Percentiles rank a stretch among this genome's conserved stretches.
phyloP scores from a whole-genome alignment of 2,888 invertebrate genomes.

The Seira ritae region DNA sequence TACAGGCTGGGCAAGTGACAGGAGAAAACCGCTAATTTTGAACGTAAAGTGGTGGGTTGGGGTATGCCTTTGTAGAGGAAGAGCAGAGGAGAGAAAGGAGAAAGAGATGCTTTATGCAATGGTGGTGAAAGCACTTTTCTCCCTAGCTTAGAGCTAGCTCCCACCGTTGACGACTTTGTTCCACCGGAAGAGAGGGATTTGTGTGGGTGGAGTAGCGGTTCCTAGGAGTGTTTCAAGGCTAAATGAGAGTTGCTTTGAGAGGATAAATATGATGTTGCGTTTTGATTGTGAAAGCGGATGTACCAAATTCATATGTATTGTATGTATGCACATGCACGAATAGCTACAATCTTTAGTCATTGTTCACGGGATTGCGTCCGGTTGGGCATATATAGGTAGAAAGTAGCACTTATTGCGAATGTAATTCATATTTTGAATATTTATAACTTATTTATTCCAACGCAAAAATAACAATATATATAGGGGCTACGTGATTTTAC shows the following conservation, averaged over 20 bases:
- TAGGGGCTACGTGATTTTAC: too few species aligned
- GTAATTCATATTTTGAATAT: too few species aligned
- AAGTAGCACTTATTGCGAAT: too few species aligned
- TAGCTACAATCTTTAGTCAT: too few species aligned
- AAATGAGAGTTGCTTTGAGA: background rate
- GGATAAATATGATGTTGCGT: too few species aligned
- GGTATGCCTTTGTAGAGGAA: background rate
- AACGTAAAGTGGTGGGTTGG: constrained; percentile 6
- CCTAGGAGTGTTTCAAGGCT: constrained; percentile 5
- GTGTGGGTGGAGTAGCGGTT: constrained; percentile 5
- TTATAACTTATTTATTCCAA: too few species aligned
- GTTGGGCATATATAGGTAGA: too few species aligned
- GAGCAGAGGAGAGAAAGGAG: background rate
- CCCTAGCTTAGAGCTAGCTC: background rate
- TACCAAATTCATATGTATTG: too few species aligned
- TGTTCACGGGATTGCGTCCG: too few species aligned
- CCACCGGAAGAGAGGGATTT: constrained; percentile 10
- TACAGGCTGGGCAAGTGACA: constrained; percentile 2
- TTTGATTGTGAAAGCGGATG: too few species aligned
- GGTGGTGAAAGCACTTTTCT: constrained; percentile 2
- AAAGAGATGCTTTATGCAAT: background rate
- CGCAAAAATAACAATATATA: too few species aligned
- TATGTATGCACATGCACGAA: too few species aligned
- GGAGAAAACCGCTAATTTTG: constrained; percentile 11
- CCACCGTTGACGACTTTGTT: constrained; percentile 6